Evolutionary conservation across 2,113 vertebrate genomes (phyloP).

Genomic region (Grantiella picta): DNA sequence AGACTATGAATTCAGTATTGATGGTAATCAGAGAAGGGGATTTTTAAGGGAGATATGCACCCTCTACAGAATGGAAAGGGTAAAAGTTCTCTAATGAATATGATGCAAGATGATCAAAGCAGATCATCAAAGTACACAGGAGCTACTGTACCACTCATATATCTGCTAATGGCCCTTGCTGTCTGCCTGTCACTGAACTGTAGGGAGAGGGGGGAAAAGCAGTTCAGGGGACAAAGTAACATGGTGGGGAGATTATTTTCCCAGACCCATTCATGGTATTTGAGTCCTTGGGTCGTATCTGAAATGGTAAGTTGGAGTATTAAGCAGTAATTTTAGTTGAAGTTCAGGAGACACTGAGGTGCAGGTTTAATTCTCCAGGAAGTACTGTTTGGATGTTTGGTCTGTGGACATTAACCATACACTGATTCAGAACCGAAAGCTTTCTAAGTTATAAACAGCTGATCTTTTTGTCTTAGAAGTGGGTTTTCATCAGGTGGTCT

Average conservation of each 20-base stretch:
- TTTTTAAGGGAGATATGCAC: neutral
- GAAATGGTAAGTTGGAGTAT: neutral
- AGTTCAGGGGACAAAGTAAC: neutral
- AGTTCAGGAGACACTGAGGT: neutral
- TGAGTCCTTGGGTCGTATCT: neutral
- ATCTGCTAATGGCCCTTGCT: neutral
- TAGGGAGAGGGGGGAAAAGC: neutral
- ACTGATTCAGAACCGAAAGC: neutral
- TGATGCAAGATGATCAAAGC: neutral
- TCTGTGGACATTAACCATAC: neutral
- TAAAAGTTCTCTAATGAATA: conserved; percentile 1
- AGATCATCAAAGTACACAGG: neutral
- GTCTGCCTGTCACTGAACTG: neutral
- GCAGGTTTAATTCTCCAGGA: neutral
- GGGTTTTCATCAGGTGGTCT: neutral
- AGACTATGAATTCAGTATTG: neutral
- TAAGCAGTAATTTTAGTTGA: neutral
- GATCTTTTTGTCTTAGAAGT: neutral
- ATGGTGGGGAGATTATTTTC: neutral
- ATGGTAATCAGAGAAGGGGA: neutral
- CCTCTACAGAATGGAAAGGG: neutral
- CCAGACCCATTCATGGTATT: neutral
- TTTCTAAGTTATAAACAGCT: neutral
- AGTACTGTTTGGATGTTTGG: neutral
- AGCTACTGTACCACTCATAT: neutral